Evolutionary conservation across 2,113 vertebrate species (phyloP).

Genomic region (Barbus barbus): DNA sequence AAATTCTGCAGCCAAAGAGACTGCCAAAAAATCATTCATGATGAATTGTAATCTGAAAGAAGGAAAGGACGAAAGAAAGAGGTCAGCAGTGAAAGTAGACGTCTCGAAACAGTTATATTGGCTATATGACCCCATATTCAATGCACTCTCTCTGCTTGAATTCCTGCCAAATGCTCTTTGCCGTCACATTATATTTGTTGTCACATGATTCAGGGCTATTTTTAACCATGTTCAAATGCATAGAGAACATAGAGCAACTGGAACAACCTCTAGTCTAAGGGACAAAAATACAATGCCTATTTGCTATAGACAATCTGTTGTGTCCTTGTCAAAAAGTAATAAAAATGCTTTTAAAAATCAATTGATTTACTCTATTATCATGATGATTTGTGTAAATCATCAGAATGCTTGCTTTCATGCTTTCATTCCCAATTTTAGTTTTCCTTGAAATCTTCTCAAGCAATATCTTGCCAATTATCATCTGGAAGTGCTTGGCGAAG

Average conservation of each 20-base stretch:
- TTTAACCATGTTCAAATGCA: conserved; percentile 13
- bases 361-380: neutral
- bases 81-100: neutral
- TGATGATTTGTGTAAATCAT: neutral
- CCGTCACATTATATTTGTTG: conserved; percentile 8
- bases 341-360: neutral
- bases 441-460: neutral
- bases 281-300: neutral
- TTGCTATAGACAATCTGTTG: neutral
- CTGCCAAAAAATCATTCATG: neutral
- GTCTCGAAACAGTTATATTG: neutral
- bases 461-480: neutral
- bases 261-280: neutral
- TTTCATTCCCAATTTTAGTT: neutral
- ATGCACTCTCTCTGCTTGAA: neutral
- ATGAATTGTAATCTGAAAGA: neutral
- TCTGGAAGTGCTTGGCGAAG: neutral
- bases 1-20: neutral
- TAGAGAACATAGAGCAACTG: neutral
- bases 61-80: neutral
- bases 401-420: neutral
- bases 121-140: conserved; percentile 11
- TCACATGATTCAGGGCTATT: conserved; percentile 28
- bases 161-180: conserved; percentile 21
- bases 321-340: neutral